Conservation (phyloP, 1,140 invertebrate genomes). For the Aethina tumida region DNA sequence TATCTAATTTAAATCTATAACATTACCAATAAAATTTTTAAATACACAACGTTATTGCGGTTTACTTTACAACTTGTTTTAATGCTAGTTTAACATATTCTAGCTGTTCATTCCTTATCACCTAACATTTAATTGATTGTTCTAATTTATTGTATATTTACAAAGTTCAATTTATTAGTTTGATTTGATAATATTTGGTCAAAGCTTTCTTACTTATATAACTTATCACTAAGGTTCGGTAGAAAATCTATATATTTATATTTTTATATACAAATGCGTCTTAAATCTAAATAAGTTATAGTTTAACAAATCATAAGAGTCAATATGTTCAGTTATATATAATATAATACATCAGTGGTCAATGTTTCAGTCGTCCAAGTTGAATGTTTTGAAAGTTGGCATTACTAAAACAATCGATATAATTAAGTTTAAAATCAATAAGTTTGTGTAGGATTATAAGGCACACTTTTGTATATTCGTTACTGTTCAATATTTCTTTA, state of each 20-base stretch:
- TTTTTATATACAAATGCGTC: too few relatives aligned
- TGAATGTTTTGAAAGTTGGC: too few relatives aligned
- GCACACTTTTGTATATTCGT: too few relatives aligned
- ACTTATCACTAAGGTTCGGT: constrained; percentile 1
- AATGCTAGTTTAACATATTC: constrained; percentile 4
- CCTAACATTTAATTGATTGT: constrained; percentile 5
- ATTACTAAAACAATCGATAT: too few relatives aligned
- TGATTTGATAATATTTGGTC: constrained; percentile 6
- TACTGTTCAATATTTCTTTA: too few relatives aligned
- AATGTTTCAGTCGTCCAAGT: too few relatives aligned
- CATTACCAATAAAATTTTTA: constrained; percentile 18
- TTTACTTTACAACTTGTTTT: constrained; percentile 7
- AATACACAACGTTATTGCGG: constrained; percentile 16
- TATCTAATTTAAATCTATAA: constrained; percentile 9
- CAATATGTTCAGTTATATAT: too few relatives aligned
- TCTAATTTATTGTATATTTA: constrained; percentile 7
- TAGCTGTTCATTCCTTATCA: not conserved
- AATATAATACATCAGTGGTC: too few relatives aligned
- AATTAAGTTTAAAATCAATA: too few relatives aligned
- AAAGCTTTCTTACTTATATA: constrained; percentile 1
- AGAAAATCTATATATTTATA: not conserved
- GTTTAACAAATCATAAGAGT: too few relatives aligned
- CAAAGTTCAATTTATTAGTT: constrained; percentile 10
- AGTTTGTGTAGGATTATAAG: too few relatives aligned
- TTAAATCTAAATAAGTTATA: too few relatives aligned